These are phyloP conservation scores for Ricordea florida DNA, from an alignment of 92 coral and sea anemone genomes.

Conservation along the genomic window DNA sequence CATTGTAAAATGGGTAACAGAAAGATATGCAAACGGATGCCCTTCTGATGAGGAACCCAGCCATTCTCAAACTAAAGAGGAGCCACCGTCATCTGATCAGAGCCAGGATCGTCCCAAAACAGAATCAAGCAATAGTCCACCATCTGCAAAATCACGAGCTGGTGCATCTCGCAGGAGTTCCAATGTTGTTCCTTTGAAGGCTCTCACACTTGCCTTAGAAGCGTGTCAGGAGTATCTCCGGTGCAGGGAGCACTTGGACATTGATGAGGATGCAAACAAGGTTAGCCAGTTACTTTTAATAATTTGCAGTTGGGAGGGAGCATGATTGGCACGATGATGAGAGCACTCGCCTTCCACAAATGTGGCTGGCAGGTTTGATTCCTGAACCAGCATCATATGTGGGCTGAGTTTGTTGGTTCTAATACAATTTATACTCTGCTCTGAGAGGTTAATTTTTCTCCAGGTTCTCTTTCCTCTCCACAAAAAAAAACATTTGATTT, in stretches of 20 bases:
- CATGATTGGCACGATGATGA: too few species aligned
- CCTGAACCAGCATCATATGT: too few species aligned
- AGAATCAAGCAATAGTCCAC: background rate
- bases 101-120: background rate
- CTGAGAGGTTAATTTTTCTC: too few species aligned
- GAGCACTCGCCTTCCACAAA: too few species aligned
- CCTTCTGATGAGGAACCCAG: slow-evolving; percentile 2
- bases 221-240: slow-evolving; percentile 80
- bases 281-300: slow-evolving; percentile 20
- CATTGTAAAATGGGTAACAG: slow-evolving; percentile 78
- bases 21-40: slow-evolving; percentile 53
- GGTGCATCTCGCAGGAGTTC: slow-evolving; percentile 2
- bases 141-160: slow-evolving; percentile 18
- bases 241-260: slow-evolving; percentile 79
- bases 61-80: background rate
- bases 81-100: slow-evolving; percentile 15
- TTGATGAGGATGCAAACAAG: slow-evolving; percentile 68
- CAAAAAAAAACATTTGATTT: too few species aligned
- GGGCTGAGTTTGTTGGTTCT: too few species aligned
- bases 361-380: too few species aligned
- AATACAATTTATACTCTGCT: too few species aligned
- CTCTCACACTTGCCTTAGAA: slow-evolving; percentile 80
- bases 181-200: slow-evolving; percentile 76
- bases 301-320: background rate
- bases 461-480: too few species aligned